A percentile compares a stretch with the other conserved stretches of the same genome.
Conservation (phyloP, 2,113 vertebrate genomes). For the Triplophysa dalaica region DNA sequence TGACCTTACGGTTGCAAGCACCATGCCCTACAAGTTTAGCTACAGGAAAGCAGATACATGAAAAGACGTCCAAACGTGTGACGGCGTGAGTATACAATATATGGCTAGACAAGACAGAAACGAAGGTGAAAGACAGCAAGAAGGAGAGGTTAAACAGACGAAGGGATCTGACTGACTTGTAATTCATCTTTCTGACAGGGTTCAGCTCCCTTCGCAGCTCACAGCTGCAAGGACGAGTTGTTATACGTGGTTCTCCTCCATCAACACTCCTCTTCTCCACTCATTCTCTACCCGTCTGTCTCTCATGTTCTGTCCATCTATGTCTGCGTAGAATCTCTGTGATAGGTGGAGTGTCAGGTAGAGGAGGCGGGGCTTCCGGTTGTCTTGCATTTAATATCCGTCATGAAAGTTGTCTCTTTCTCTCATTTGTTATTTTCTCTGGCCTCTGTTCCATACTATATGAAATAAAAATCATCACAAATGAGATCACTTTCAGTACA, state of each 20-base stretch:
- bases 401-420: neutral
- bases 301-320: neutral
- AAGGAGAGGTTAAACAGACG: slow-evolving; percentile 5
- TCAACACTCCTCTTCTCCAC: neutral
- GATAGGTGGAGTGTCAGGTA: neutral
- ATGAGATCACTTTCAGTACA: too few relatives aligned
- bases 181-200: slow-evolving; percentile 21
- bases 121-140: slow-evolving; percentile 4
- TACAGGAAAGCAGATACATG: slow-evolving; percentile 9
- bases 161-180: neutral
- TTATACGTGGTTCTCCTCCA: neutral
- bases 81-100: neutral
- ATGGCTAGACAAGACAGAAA: slow-evolving; percentile 1
- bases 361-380: neutral
- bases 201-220: neutral
- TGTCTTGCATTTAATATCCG: neutral
- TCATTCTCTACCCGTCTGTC: neutral
- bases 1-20: too few relatives aligned
- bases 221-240: slow-evolving; percentile 16
- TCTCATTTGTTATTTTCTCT: neutral
- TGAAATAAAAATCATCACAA: too few relatives aligned
- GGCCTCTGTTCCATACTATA: too few relatives aligned
- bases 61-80: neutral
- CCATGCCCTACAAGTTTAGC: too few relatives aligned
- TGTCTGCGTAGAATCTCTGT: neutral